Conservation (phyloP, 2,888 invertebrate species). For the Lypha dubia region DNA sequence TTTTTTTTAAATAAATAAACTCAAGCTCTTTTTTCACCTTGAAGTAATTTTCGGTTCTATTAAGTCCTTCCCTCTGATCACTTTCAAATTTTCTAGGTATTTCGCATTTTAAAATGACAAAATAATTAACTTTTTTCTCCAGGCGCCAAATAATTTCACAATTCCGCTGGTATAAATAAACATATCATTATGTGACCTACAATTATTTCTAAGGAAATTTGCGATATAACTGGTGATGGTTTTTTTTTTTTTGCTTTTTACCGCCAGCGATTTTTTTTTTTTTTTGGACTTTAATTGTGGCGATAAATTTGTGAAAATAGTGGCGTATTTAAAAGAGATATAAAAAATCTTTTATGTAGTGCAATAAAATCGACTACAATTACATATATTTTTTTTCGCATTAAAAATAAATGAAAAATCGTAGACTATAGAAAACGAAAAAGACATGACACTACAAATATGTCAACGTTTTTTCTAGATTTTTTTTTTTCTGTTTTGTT, state of each 20-base stretch:
- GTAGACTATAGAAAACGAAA: background rate
- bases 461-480: conserved; percentile 47
- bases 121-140: too few species aligned
- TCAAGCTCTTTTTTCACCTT: too few species aligned
- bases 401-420: conserved; percentile 11
- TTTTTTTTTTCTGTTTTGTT: too few species aligned
- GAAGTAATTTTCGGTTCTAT: too few species aligned
- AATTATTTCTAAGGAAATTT: conserved; percentile 19
- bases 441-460: conserved; percentile 45
- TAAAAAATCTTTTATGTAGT: conserved; percentile 21
- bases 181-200: background rate
- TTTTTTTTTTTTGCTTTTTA: background rate
- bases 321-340: background rate
- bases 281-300: conserved; percentile 13
- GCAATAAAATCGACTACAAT: conserved; percentile 21
- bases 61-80: too few species aligned
- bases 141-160: too few species aligned
- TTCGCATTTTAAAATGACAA: too few species aligned
- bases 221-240: background rate
- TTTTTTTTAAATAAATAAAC: too few species aligned
- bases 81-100: too few species aligned
- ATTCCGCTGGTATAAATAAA: too few species aligned
- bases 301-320: conserved; percentile 38
- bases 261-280: too few species aligned
- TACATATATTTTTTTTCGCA: conserved; percentile 5